Conservation (phyloP, 1,140 invertebrate species). For the Watersipora subatra region DNA sequence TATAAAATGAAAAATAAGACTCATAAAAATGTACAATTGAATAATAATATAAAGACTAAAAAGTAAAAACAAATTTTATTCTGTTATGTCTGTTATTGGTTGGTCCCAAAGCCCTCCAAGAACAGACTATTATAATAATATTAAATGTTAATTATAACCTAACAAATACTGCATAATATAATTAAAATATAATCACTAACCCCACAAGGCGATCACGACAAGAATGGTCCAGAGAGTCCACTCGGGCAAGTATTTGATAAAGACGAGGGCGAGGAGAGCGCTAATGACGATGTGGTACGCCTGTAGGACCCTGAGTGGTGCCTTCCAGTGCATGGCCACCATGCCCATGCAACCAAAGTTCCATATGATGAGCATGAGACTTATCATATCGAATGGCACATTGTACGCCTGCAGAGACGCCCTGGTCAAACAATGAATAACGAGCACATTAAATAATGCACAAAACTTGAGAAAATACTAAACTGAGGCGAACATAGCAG, state of each 20-base stretch:
- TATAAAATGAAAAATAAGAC: too few relatives aligned
- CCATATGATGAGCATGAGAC: slow-evolving; percentile 78
- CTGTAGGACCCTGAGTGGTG: slow-evolving; percentile 82
- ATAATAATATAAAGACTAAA: too few relatives aligned
- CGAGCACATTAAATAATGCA: not conserved
- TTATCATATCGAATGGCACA: slow-evolving; percentile 87
- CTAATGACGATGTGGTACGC: slow-evolving; percentile 93
- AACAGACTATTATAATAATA: too few relatives aligned
- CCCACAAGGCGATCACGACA: slow-evolving; percentile 93
- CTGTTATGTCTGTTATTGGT: too few relatives aligned
- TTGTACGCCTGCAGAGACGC: slow-evolving; percentile 85
- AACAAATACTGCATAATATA: too few relatives aligned
- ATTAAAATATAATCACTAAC: too few relatives aligned
- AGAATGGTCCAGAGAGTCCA: slow-evolving; percentile 97
- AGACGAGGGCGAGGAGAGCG: slow-evolving; percentile 94
- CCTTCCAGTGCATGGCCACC: slow-evolving; percentile 96
- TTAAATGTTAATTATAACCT: too few relatives aligned
- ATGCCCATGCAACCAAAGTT: slow-evolving; percentile 96
- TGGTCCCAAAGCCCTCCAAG: too few relatives aligned
- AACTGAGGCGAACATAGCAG: not conserved
- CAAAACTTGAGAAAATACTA: not conserved
- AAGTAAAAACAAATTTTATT: too few relatives aligned
- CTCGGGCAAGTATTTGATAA: slow-evolving; percentile 97
- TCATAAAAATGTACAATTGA: too few relatives aligned
- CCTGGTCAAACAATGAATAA: too few relatives aligned